A percentile compares a stretch with the other conserved stretches of the same genome.
These are phyloP conservation scores for Hylyphantes graminicola DNA, from an alignment of 1,140 invertebrate species.

Conservation along the genomic window DNA sequence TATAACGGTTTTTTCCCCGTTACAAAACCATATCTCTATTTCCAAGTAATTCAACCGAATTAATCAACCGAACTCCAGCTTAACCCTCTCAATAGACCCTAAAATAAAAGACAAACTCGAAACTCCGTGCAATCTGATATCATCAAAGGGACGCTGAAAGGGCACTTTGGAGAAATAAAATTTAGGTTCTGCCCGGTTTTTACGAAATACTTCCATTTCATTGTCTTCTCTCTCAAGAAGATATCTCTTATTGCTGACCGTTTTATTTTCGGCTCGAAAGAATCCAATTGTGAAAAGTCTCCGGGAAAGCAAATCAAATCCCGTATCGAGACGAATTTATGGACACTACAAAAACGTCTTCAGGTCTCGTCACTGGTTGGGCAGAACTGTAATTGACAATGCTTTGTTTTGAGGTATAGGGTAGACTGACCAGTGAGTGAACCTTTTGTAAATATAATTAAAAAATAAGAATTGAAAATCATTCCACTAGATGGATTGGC, in stretches of 20 bases:
- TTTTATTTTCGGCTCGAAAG: slow-evolving; percentile 35
- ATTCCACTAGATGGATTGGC: too few relatives aligned
- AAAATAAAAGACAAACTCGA: neutral
- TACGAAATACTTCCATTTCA: slow-evolving; percentile 40
- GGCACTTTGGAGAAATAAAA: slow-evolving; percentile 37
- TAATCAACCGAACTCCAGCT: too few relatives aligned
- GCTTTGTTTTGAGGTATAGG: too few relatives aligned
- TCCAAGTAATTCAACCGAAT: too few relatives aligned
- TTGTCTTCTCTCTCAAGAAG: slow-evolving; percentile 12
- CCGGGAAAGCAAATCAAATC: slow-evolving; percentile 48
- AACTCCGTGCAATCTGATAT: neutral
- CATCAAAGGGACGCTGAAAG: neutral
- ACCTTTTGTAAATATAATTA: too few relatives aligned
- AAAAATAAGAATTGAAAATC: too few relatives aligned
- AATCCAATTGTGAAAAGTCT: slow-evolving; percentile 43
- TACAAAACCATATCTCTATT: too few relatives aligned
- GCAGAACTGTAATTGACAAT: too few relatives aligned
- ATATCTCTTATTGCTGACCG: slow-evolving; percentile 29
- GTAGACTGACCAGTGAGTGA: too few relatives aligned
- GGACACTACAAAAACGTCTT: slow-evolving; percentile 29
- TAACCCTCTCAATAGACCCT: too few relatives aligned
- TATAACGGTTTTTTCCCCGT: too few relatives aligned
- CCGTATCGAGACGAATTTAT: slow-evolving; percentile 40
- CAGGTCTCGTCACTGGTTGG: too few relatives aligned
- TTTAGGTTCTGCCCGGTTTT: slow-evolving; percentile 9